Conservation (phyloP, 1,140 invertebrate species). For the Drosophila bifasciata region DNA sequence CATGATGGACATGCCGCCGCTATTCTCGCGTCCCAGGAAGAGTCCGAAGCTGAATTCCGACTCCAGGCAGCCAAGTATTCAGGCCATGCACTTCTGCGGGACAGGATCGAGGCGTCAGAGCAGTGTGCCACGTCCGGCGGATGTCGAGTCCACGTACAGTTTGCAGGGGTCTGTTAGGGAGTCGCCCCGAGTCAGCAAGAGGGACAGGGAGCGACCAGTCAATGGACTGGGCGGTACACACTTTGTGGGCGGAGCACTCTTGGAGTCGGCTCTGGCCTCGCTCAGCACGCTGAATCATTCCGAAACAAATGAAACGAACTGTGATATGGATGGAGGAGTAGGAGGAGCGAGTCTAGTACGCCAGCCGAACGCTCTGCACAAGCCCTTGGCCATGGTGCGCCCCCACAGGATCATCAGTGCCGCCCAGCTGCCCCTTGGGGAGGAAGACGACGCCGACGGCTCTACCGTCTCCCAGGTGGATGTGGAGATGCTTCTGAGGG, state of each 20-base stretch:
- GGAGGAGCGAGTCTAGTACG: conserved; percentile 58
- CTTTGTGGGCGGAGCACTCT: conserved; percentile 53
- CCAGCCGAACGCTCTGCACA: conserved; percentile 73
- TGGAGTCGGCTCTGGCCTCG: conserved; percentile 69
- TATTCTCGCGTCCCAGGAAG: conserved; percentile 91
- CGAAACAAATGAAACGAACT: conserved; percentile 83
- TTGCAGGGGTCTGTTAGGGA: conserved; percentile 79
- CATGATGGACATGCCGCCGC: conserved; percentile 90
- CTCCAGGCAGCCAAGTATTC: conserved; percentile 88
- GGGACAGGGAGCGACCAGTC: conserved; percentile 65
- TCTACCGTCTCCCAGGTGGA: not conserved
- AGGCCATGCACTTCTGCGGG: conserved; percentile 83
- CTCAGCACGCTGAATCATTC: conserved; percentile 83
- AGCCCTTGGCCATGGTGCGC: conserved; percentile 80
- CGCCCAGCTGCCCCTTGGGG: conserved; percentile 47
- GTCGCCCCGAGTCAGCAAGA: conserved; percentile 69
- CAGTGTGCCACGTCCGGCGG: conserved; percentile 82
- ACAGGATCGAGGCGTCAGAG: conserved; percentile 83
- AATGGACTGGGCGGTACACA: conserved; percentile 62
- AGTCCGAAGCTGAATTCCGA: conserved; percentile 90
- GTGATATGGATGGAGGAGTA: conserved; percentile 77
- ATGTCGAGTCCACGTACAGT: conserved; percentile 82
- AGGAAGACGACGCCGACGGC: conserved; percentile 33
- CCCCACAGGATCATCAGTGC: conserved; percentile 80
- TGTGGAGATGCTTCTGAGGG: conserved; percentile 63